phyloP scores from a whole-genome alignment of 2,888 invertebrate species.

The Drosophila melanocephala region DNA sequence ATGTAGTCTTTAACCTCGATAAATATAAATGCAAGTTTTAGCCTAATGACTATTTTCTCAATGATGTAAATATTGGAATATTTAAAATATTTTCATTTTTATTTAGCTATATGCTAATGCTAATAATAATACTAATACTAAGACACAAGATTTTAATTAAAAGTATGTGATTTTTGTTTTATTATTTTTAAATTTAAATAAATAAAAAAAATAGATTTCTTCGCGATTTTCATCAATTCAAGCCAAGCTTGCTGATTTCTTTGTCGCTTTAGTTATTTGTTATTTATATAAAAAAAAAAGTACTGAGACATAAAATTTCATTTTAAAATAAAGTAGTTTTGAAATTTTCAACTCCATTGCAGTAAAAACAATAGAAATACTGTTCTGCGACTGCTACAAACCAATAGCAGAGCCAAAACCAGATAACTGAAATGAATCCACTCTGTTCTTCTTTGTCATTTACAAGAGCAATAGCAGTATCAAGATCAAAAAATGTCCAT shows the following conservation, averaged over 20 bases:
- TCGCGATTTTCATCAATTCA: not conserved
- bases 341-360: not conserved
- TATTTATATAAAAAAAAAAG: not conserved
- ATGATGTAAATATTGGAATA: not conserved
- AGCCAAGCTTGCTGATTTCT: not conserved
- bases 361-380: not conserved
- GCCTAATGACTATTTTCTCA: not conserved
- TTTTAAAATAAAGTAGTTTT: not conserved
- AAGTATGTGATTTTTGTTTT: not conserved
- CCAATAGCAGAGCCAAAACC: not conserved
- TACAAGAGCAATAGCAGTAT: too few species aligned
- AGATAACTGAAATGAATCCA: too few species aligned
- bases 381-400: not conserved
- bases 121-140: not conserved
- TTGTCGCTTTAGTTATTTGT: not conserved
- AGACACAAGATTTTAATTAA: not conserved
- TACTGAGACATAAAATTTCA: not conserved
- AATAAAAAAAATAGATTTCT: not conserved
- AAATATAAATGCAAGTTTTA: not conserved
- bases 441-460: too few species aligned
- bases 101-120: not conserved
- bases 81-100: not conserved
- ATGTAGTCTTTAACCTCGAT: not conserved
- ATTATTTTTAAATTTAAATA: not conserved
- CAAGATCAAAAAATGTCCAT: too few species aligned